Base-by-base conservation (phyloP, 1,140 invertebrate genomes). In the Kradibia gibbosae region DNA sequence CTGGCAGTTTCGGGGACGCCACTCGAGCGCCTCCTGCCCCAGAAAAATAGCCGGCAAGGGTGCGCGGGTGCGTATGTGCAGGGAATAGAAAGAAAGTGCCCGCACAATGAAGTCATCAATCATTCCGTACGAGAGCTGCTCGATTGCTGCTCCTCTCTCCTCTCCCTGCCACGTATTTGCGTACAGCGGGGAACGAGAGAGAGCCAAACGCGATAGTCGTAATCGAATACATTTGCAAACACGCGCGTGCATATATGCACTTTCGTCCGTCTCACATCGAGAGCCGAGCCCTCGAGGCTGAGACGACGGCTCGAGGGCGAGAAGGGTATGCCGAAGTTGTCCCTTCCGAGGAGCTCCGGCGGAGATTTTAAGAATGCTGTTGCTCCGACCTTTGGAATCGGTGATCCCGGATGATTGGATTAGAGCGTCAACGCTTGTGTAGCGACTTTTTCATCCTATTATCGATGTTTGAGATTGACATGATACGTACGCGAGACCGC, bases 71-170 rank as follows among this genome's bases (percentile, higher is more conserved):
- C 55, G 11, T 73, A 42, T 60, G 81, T 20, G 15, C 36, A 22
- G 31, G 5, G 20, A 7, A 48, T 7, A 50, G 80, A 65, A 53
- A 76, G 76, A 82, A 78, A 75, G 36, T 60, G 73, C 79, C 39
- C 76, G 80, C 73, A 84, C 84, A 85, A 85, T 85, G 74, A 83
- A 85, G 84, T 84, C 81, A 85, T 85, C 84, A 77, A 85, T 85
- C 84, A 85, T 85, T 81, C 80, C 67, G 81, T 45, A 80, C 28
- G 72, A 82, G 62, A 83, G 73, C 42, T 31, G 78, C 81, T 82
- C 81, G 83, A 83, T 81, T 70, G 77, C 73, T 48, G 36, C 62
- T 50, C 50, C 53, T 53, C 53, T 53, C 70, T 65, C 36, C 20
- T 20, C 55, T 76, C 48, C 71, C 74, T 45, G 8, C 72, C 13